Percentiles rank a stretch among this genome's conserved stretches.
Evolutionary conservation across 2,888 invertebrate species (phyloP).

Genomic region (Torymus auratus): DNA sequence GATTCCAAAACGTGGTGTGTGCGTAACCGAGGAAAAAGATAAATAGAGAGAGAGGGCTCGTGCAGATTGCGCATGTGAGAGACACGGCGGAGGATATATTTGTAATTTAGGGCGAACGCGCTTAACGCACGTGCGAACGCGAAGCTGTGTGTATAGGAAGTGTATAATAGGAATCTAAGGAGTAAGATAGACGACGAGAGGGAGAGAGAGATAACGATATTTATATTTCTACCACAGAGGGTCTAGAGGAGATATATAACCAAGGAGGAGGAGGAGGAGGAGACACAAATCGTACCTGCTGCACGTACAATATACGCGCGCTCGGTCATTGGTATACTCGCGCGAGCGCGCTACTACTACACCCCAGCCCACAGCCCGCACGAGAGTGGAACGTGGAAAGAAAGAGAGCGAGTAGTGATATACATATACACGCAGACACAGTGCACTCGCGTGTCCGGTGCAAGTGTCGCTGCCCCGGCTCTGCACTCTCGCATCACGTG

Average conservation of each 20-base stretch:
- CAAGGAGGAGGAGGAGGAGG: neutral
- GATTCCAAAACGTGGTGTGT: no score
- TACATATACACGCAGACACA: neutral
- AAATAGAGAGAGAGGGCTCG: no score
- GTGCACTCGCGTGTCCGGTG: no score
- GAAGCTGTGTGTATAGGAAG: no score
- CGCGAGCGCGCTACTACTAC: no score
- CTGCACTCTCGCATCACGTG: no score
- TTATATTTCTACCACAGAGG: slow-evolving; percentile 32
- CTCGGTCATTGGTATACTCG: neutral
- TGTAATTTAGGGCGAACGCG: no score
- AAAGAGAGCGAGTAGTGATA: slow-evolving; percentile 29
- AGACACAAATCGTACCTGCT: slow-evolving; percentile 14
- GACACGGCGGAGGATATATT: no score
- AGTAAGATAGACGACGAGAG: neutral
- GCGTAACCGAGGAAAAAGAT: no score
- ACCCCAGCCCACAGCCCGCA: neutral
- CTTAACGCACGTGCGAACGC: no score
- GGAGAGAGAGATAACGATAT: neutral
- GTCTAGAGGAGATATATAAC: neutral
- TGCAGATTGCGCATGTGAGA: no score
- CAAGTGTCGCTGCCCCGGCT: no score
- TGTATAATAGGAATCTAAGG: neutral
- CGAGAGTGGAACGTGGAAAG: neutral
- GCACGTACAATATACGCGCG: neutral